phyloP scores from a whole-genome alignment of 2,797 vertebrate species.

The Gambusia yucatana region DNA sequence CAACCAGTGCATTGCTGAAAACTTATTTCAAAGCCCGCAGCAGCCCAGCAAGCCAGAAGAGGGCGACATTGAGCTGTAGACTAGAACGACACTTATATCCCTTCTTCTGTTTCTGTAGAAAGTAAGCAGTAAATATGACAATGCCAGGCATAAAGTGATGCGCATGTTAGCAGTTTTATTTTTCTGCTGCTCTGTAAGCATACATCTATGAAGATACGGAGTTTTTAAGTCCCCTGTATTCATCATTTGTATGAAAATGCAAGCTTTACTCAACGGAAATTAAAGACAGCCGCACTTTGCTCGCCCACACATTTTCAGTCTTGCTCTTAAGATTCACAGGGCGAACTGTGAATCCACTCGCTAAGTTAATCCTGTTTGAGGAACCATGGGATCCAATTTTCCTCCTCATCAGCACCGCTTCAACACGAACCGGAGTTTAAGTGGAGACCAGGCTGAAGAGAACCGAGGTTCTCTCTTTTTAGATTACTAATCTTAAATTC shows the following conservation, averaged over 20 bases:
- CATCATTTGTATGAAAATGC: background rate
- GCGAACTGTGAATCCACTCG: conserved; percentile 8
- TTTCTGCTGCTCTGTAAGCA: background rate
- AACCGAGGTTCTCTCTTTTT: background rate
- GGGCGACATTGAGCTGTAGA: conserved; percentile 55
- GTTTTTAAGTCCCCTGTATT: background rate
- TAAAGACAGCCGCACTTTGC: conserved; percentile 1
- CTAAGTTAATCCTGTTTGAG: conserved; percentile 50
- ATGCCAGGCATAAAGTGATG: background rate
- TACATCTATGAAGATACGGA: background rate
- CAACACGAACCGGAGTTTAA: conserved; percentile 20
- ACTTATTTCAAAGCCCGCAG: no score
- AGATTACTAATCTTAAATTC: background rate
- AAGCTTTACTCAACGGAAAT: background rate
- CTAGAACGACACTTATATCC: background rate
- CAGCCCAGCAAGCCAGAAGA: conserved; percentile 46
- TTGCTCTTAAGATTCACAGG: conserved; percentile 24
- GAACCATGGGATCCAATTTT: conserved; percentile 39
- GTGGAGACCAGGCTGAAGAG: conserved; percentile 8
- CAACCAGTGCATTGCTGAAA: background rate
- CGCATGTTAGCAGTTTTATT: background rate
- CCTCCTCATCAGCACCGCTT: conserved; percentile 37
- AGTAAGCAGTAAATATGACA: background rate
- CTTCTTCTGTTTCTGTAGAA: background rate
- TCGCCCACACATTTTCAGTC: conserved; percentile 13